Conservation (phyloP, 2,113 vertebrate genomes). For the Alligator sinensis region DNA sequence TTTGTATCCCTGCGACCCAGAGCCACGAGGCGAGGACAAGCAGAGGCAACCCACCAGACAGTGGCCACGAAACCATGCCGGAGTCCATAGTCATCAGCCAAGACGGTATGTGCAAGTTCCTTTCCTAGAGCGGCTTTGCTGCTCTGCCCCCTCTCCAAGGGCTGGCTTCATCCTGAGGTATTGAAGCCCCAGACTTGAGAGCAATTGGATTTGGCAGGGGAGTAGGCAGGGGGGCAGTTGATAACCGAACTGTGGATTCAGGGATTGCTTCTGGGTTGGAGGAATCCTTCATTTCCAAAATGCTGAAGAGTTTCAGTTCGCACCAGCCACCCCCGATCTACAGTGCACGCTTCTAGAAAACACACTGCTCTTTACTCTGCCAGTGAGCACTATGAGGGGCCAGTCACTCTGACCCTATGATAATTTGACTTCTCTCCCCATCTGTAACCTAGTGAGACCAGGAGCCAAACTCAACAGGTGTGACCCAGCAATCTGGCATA, state of each 20-base stretch:
- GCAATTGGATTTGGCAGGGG: accelerated
- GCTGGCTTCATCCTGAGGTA: accelerated
- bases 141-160: neutral
- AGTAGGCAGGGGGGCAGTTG: neutral
- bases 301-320: neutral
- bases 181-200: accelerated
- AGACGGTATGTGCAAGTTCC: constrained; percentile 80
- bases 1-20: constrained; percentile 44
- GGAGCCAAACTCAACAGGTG: constrained; percentile 66
- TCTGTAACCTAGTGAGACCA: neutral
- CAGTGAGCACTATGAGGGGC: neutral
- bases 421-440: neutral
- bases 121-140: too few species aligned
- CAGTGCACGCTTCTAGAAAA: neutral
- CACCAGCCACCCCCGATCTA: neutral
- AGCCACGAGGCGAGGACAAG: constrained; percentile 72
- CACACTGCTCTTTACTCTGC: neutral
- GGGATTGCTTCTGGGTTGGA: neutral
- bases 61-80: constrained; percentile 94
- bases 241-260: neutral
- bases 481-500: constrained; percentile 39
- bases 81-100: constrained; percentile 87
- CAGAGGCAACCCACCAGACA: constrained; percentile 85
- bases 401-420: neutral
- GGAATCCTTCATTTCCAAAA: accelerated